Base-by-base conservation (phyloP, 2,888 invertebrate species). In the Drosophila colorata region DNA sequence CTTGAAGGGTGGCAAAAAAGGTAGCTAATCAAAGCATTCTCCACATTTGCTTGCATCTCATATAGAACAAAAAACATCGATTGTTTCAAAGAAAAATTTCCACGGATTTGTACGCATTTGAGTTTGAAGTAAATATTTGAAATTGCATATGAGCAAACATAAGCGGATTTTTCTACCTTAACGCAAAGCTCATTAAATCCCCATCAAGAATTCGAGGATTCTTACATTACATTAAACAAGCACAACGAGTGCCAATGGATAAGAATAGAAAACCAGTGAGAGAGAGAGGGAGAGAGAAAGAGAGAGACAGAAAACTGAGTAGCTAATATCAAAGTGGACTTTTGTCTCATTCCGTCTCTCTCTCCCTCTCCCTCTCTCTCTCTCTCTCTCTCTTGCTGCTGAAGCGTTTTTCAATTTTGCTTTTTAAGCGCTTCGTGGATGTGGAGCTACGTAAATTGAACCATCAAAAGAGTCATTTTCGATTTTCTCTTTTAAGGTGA, bases 391-490 rank as follows among this genome's bases (percentile, higher is more conserved):
- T 7, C n/a, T 41, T 8, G 2, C 13, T 28, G 20, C 2, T 20
- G 23, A 35, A 37, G 35, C 20, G 16, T 56, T 28, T 47, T 38
- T 23, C 16, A 47, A 33, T 59, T 63, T 58, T 43, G 8, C 41
- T 5, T 40, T 57, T 49, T 16, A 49, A 59, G 52, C 43, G 38
- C 16, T 37, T 18, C n/a, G 46, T 25, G 25, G 18, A 35, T 51
- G 44, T 37, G 25, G 33, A 40, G 58, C 35, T 33, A 56, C 49
- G 56, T 60, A n/a, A 61, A 84, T 84, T 61, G 52, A 49, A 49
- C 48, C 49, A 69, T 69, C 49, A 67, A 56, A 51, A 43, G 38
- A 55, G 41, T 43, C 44, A 60, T 59, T 75, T 76, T 66, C 56
- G n/a, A 46, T 53, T 57, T 74, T 60, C 33, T 23, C 38, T 48